Evolutionary conservation across 2,797 vertebrate genomes (phyloP).

Genomic region (Hemitrygon akajei): DNA sequence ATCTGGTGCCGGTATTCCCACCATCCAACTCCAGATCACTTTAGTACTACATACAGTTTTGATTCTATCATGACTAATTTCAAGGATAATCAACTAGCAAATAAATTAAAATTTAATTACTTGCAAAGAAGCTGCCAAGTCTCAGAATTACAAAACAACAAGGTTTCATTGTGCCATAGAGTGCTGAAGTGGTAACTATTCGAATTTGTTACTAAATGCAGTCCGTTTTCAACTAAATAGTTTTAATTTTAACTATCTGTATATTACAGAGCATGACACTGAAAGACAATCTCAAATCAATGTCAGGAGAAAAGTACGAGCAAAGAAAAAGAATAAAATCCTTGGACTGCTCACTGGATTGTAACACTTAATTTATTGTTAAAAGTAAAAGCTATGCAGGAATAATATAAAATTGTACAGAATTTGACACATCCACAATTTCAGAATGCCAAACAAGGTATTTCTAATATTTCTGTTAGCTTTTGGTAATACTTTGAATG

Average conservation of each 20-base stretch:
- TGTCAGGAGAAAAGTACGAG: background rate
- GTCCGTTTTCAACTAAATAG: background rate
- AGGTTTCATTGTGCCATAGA: background rate
- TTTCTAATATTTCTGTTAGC: background rate
- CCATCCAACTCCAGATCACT: background rate
- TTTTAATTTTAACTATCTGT: slow-evolving; percentile 1
- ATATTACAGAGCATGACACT: background rate
- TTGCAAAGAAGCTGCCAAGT: background rate
- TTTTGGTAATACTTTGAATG: too few relatives aligned
- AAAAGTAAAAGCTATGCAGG: background rate
- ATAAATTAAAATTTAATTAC: background rate
- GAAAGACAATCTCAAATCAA: background rate
- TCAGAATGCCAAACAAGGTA: background rate
- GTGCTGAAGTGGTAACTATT: background rate
- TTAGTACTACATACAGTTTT: background rate
- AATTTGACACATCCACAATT: background rate
- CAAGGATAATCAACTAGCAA: background rate
- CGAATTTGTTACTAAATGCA: background rate
- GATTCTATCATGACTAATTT: background rate
- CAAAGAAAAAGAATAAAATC: background rate
- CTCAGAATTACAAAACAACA: background rate
- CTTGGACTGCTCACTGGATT: background rate
- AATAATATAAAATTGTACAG: too few relatives aligned
- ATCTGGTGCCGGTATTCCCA: background rate
- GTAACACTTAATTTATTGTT: background rate